phyloP scores from a whole-genome alignment of 2,888 invertebrate species.

The Cancer borealis region DNA sequence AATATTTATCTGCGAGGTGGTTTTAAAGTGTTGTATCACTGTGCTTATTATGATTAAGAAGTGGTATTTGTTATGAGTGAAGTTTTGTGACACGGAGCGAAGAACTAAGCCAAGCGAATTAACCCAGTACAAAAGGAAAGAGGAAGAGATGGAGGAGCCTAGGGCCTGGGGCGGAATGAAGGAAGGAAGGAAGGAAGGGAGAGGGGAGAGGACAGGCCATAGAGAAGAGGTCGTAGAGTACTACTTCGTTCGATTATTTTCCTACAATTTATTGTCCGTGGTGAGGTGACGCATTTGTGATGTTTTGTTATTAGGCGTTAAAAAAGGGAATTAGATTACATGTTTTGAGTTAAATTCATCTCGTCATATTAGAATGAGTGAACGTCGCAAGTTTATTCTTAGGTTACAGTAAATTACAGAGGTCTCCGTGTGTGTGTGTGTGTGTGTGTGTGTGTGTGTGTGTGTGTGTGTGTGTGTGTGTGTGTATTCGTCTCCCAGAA shows the following conservation, averaged over 20 bases:
- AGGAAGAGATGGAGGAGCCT: neutral
- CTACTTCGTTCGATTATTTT: neutral
- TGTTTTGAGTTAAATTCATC: no score
- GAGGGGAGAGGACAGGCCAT: neutral
- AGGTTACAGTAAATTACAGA: neutral
- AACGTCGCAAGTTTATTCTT: neutral
- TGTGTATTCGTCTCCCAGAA: neutral
- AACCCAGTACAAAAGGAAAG: neutral
- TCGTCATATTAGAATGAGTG: no score
- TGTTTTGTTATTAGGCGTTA: neutral
- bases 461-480: constrained; percentile 49
- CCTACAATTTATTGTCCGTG: neutral
- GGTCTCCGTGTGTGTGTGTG: neutral
- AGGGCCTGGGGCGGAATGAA: neutral
- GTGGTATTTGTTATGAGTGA: neutral
- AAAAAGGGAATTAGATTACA: no score
- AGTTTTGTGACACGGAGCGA: neutral
- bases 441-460: neutral
- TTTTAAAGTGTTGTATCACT: neutral
- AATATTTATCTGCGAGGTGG: neutral
- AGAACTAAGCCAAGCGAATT: neutral
- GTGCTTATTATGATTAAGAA: neutral
- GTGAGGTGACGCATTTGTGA: neutral
- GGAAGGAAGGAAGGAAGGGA: neutral
- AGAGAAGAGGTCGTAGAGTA: neutral